These are phyloP conservation scores for Petrophora chlorosata DNA, from an alignment of 2,888 invertebrate species.

Conservation along the genomic window DNA sequence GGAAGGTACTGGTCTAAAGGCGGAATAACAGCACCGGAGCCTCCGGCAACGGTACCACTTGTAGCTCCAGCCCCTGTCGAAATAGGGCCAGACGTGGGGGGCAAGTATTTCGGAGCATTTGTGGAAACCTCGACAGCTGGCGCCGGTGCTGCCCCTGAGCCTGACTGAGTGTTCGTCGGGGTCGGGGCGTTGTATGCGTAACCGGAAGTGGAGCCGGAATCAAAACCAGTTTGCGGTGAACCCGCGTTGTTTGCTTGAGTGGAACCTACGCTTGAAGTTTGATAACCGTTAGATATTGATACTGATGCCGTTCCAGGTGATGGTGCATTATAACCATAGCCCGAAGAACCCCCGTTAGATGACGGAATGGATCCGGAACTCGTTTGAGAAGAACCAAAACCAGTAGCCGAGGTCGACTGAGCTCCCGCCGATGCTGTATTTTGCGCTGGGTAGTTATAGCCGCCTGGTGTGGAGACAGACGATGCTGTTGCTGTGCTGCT, in stretches of 20 bases:
- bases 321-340: conserved; percentile 44
- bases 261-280: conserved; percentile 14
- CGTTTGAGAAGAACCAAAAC: conserved; percentile 20
- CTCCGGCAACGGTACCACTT: conserved; percentile 3
- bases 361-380: conserved; percentile 16
- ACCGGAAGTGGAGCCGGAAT: conserved; percentile 21
- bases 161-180: conserved; percentile 13
- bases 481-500: conserved; percentile 24
- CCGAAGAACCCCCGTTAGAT: conserved; percentile 29
- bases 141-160: conserved; percentile 20
- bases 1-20: conserved; percentile 19
- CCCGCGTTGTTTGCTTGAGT: conserved; percentile 14
- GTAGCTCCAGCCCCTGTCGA: neutral
- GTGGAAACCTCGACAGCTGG: conserved; percentile 50
- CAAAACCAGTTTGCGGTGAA: conserved; percentile 22
- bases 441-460: conserved; percentile 51
- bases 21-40: conserved; percentile 9
- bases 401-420: conserved; percentile 15
- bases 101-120: conserved; percentile 68
- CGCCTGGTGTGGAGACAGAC: conserved; percentile 25
- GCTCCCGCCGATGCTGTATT: conserved; percentile 22
- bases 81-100: conserved; percentile 43
- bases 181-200: conserved; percentile 29
- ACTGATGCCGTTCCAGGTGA: conserved; percentile 7
- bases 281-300: conserved; percentile 11